Evolutionary conservation across 2,113 vertebrate genomes (phyloP).

Genomic region (Aix galericulata): DNA sequence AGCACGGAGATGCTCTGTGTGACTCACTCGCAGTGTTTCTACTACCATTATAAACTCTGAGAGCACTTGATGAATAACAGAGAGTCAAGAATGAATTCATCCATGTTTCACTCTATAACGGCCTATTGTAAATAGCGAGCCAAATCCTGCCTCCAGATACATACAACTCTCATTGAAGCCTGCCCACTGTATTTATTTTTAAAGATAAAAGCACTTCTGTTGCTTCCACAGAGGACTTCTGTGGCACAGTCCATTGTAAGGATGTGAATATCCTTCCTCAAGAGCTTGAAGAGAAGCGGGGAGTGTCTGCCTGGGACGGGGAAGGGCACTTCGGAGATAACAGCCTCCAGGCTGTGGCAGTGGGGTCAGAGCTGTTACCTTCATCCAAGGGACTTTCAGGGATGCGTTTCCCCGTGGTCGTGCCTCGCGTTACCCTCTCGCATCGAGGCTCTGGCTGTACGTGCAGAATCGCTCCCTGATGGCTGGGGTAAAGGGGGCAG

Average conservation of each 20-base stretch:
- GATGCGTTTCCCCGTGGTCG: fast-evolving
- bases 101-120: constrained; percentile 46
- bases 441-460: not conserved
- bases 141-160: constrained; percentile 57
- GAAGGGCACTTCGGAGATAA: not conserved
- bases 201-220: constrained; percentile 65
- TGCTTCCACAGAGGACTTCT: constrained; percentile 39
- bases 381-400: not conserved
- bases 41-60: constrained; percentile 39
- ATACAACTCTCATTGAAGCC: constrained; percentile 31
- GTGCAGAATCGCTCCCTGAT: not conserved
- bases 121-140: constrained; percentile 45
- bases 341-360: fast-evolving
- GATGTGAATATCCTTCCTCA: constrained; percentile 39
- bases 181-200: constrained; percentile 61
- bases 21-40: constrained; percentile 40
- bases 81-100: constrained; percentile 52
- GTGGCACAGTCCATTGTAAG: constrained; percentile 24
- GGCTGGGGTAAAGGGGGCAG: not conserved
- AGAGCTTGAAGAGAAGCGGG: not conserved
- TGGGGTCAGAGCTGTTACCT: not conserved
- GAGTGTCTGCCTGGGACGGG: not conserved
- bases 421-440: not conserved
- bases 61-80: constrained; percentile 54
- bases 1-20: constrained; percentile 26